Evolutionary conservation across 2,797 vertebrate species (phyloP).

Genomic region (Tragelaphus eurycerus): DNA sequence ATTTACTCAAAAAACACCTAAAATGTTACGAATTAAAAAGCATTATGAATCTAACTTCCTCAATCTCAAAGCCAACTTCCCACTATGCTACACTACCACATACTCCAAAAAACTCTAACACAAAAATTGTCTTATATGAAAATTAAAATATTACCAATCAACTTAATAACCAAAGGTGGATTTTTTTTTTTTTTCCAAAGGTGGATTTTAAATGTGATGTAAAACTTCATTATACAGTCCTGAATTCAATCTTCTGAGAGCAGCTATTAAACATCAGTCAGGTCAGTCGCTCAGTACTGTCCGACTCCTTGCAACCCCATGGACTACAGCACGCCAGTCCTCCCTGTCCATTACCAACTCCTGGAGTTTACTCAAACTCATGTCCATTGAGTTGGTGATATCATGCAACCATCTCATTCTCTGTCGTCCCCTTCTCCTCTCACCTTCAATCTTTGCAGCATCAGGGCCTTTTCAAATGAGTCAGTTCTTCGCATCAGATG

Average conservation of each 20-base stretch:
- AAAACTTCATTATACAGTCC: not conserved
- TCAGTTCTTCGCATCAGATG: accelerated
- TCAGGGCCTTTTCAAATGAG: not conserved
- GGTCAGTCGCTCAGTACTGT: not conserved
- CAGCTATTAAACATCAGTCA: not conserved
- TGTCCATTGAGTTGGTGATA: not conserved
- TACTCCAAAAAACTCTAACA: not conserved
- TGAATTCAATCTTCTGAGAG: not conserved
- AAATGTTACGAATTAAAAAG: not conserved
- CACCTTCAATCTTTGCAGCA: not conserved
- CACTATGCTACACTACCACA: not conserved
- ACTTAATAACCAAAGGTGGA: not conserved
- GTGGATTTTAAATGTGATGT: not conserved
- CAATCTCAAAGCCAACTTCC: not conserved
- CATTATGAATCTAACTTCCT: not conserved
- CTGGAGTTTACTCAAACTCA: not conserved
- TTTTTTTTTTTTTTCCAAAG: not conserved
- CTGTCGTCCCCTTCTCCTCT: accelerated
- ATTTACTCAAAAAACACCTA: not conserved
- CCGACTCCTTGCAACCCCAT: not conserved
- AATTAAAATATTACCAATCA: conserved; percentile 17
- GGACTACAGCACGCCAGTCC: accelerated
- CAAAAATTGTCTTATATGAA: not conserved
- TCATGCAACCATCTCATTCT: not conserved
- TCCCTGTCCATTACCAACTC: not conserved